Evolutionary conservation across 2,113 vertebrate genomes (phyloP).

Genomic region (Neolamprologus kungweensis): DNA sequence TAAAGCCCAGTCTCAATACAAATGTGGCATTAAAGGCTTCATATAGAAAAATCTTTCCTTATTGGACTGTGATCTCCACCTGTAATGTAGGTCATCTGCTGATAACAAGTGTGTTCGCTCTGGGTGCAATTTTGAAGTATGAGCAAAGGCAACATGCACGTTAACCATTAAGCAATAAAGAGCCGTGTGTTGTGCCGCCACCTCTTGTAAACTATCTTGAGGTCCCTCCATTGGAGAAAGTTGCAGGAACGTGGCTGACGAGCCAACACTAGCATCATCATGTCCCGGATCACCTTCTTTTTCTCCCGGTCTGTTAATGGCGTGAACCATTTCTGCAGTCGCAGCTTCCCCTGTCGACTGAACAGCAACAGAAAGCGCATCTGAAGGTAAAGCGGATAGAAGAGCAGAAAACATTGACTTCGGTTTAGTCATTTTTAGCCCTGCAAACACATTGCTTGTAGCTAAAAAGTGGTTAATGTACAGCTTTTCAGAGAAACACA

Average conservation of each 20-base stretch:
- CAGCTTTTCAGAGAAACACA: not conserved
- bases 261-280: conserved; percentile 76
- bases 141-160: not conserved
- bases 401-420: not conserved
- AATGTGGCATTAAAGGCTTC: not conserved
- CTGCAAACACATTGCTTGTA: not conserved
- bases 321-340: conserved; percentile 89
- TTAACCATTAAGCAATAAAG: not conserved
- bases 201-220: conserved; percentile 95
- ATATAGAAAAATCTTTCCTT: not conserved
- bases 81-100: not conserved
- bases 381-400: conserved; percentile 40
- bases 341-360: conserved; percentile 90
- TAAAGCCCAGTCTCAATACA: not conserved
- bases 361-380: conserved; percentile 90
- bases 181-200: not conserved
- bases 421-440: not conserved
- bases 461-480: not conserved
- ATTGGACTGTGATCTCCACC: not conserved
- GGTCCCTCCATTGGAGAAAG: conserved; percentile 88
- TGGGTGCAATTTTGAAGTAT: not conserved
- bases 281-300: conserved; percentile 85
- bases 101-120: not conserved
- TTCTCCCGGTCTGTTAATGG: conserved; percentile 82
- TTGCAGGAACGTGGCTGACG: conserved; percentile 81